These are phyloP conservation scores for Halcyon smyrnensis DNA, from an alignment of 2,797 vertebrate species.

Conservation along the genomic window DNA sequence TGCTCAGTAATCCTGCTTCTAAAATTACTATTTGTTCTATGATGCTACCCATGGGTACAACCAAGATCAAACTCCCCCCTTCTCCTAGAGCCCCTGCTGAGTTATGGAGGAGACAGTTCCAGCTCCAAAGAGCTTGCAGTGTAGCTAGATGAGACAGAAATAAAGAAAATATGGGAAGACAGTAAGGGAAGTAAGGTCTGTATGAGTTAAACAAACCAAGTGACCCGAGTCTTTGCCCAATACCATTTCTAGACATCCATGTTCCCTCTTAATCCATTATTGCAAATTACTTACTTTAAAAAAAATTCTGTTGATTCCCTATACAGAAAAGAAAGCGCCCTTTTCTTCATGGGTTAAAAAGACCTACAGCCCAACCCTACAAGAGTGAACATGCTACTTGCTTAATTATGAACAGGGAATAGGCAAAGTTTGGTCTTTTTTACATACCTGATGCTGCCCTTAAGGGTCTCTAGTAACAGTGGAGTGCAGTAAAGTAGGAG, in stretches of 20 bases:
- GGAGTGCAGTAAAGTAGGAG: not conserved
- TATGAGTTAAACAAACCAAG: not conserved
- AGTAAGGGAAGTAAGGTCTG: not conserved
- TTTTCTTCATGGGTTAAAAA: not conserved
- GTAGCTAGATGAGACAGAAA: not conserved
- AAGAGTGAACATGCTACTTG: not conserved
- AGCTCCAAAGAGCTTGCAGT: not conserved
- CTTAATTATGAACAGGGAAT: not conserved
- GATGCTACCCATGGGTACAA: not conserved
- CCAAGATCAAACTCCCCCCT: not conserved
- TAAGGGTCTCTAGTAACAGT: not conserved
- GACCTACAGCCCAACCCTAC: fast-evolving
- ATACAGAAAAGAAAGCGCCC: not conserved
- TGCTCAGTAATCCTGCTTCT: not conserved
- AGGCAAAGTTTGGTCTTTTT: not conserved
- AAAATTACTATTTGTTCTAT: not conserved
- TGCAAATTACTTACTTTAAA: not conserved
- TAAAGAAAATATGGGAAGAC: not conserved
- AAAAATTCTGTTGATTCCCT: not conserved
- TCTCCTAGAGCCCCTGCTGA: not conserved
- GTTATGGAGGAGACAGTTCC: not conserved
- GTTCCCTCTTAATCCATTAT: not conserved
- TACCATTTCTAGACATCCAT: not conserved
- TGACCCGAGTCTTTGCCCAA: not conserved
- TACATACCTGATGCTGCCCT: not conserved